Percentiles rank a stretch among this genome's conserved stretches.
Conservation (phyloP, 2,797 vertebrate species). For the Delichon dasypus region DNA sequence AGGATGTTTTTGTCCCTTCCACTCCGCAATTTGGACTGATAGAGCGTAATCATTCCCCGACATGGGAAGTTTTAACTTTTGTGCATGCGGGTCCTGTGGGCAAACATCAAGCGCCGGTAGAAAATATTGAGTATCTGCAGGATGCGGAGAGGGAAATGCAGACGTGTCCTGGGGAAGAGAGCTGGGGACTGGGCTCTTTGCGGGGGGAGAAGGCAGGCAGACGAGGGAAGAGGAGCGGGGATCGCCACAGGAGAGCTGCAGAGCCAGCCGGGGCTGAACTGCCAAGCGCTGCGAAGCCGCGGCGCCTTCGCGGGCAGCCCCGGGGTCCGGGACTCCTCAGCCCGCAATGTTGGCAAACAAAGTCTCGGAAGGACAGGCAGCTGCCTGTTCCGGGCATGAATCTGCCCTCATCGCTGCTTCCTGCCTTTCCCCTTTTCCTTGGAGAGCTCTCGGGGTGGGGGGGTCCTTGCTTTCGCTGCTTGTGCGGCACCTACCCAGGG, state of each 20-base stretch:
- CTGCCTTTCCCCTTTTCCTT: background rate
- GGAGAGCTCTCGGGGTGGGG: background rate
- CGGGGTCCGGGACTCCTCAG: constrained; percentile 5
- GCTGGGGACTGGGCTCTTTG: background rate
- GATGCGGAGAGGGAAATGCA: background rate
- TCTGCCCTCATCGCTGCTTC: background rate
- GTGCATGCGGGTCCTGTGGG: constrained; percentile 43
- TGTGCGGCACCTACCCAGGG: background rate
- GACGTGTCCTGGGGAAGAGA: background rate
- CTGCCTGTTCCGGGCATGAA: background rate
- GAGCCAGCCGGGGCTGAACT: background rate
- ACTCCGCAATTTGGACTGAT: background rate
- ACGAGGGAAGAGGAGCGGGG: background rate
- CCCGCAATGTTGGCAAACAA: constrained; percentile 16
- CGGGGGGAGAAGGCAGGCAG: background rate
- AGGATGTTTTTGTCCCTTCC: background rate
- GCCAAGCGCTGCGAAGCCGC: background rate
- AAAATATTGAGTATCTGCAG: constrained; percentile 9
- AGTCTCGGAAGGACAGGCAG: background rate
- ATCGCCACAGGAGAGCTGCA: background rate
- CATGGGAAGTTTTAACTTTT: constrained; percentile 64
- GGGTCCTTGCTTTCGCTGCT: background rate
- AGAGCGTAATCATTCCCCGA: background rate
- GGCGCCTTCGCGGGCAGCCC: background rate
- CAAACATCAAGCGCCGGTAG: background rate